phyloP scores from a whole-genome alignment of 2,888 invertebrate species.

The Hermaeophaga mercurialis region DNA sequence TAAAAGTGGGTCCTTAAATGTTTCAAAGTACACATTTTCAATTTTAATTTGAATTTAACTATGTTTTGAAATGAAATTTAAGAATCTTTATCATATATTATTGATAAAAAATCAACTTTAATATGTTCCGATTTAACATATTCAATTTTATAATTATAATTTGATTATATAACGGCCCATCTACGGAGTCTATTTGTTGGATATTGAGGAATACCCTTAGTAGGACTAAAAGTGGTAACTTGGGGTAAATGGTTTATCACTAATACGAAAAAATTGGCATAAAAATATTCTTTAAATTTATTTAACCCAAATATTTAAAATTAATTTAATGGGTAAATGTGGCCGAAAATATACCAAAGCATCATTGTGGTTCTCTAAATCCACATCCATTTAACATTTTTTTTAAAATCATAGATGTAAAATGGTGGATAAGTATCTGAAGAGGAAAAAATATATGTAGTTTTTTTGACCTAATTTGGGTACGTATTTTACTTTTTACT shows the following conservation, averaged over 20 bases:
- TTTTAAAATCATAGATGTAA: no score
- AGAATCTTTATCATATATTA: not conserved
- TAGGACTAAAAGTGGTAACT: conserved; percentile 8
- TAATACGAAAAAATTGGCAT: conserved; percentile 14
- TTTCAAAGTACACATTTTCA: not conserved
- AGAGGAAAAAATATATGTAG: no score
- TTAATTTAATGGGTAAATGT: no score
- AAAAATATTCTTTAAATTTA: conserved; percentile 22
- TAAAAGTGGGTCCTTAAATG: not conserved
- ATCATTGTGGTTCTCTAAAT: no score
- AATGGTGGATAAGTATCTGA: no score
- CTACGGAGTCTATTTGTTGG: conserved; percentile 17
- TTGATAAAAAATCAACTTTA: not conserved
- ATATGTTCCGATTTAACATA: not conserved
- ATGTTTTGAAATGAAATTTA: not conserved
- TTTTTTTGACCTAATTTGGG: no score
- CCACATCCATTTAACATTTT: no score
- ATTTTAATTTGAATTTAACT: not conserved
- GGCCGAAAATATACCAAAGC: no score
- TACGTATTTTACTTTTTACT: no score
- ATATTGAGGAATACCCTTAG: conserved; percentile 13
- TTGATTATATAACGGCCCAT: conserved; percentile 20
- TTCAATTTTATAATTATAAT: conserved; percentile 16
- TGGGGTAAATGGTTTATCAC: conserved; percentile 14
- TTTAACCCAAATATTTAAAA: conserved; percentile 19